phyloP scores from a whole-genome alignment of 2,797 vertebrate genomes.

The Buceros bicornis region DNA sequence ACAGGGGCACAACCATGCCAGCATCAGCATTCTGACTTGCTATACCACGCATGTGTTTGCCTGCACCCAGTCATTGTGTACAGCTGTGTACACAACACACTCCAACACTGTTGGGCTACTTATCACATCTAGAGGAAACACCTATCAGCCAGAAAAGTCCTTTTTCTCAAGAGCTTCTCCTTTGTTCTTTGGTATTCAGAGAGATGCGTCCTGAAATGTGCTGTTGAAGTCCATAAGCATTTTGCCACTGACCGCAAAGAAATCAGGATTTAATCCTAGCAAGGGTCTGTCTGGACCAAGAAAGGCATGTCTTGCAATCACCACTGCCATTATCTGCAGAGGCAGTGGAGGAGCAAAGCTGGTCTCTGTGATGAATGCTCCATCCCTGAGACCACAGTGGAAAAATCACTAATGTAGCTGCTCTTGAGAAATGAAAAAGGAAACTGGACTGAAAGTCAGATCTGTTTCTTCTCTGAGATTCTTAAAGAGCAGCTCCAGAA shows the following conservation, averaged over 20 bases:
- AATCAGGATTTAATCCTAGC: not conserved
- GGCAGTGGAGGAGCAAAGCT: not conserved
- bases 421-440: not conserved
- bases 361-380: not conserved
- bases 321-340: not conserved
- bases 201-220: not conserved
- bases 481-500: conserved; percentile 49
- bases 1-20: not conserved
- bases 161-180: not conserved
- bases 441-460: not conserved
- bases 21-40: not conserved
- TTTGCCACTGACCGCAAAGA: not conserved
- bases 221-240: not conserved
- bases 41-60: not conserved
- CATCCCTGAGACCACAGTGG: not conserved
- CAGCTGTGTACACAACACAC: not conserved
- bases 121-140: not conserved
- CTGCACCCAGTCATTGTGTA: not conserved
- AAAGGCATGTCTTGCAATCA: not conserved
- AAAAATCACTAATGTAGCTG: not conserved
- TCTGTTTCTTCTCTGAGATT: not conserved
- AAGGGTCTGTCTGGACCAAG: not conserved
- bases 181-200: not conserved
- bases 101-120: not conserved
- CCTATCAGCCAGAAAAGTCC: not conserved